Percentiles rank a stretch among this genome's conserved stretches.
Evolutionary conservation across 2,888 invertebrate genomes (phyloP).

Genomic region (Nomada fucata): DNA sequence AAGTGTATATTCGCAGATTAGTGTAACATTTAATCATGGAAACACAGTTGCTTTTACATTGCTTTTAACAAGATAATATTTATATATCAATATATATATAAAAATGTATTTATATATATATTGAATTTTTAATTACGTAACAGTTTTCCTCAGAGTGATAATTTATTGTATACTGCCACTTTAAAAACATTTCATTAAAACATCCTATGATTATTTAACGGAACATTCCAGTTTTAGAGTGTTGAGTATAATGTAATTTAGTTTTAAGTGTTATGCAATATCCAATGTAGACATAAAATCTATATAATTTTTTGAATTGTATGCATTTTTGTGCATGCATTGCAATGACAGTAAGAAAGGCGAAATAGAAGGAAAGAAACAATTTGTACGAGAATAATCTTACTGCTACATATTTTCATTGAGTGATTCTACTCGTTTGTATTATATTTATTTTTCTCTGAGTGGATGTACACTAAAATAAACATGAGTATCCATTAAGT

Average conservation of each 20-base stretch:
- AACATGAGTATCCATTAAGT: constrained; percentile 21
- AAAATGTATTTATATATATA: constrained; percentile 11
- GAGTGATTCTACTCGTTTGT: constrained; percentile 5
- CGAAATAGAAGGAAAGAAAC: not conserved
- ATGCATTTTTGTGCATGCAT: constrained; percentile 13
- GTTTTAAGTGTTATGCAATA: constrained; percentile 36
- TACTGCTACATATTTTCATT: constrained; percentile 10
- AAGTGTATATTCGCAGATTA: constrained; percentile 43
- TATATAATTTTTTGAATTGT: constrained; percentile 22
- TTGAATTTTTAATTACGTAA: constrained; percentile 35
- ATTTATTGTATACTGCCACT: constrained; percentile 64
- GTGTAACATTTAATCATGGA: constrained; percentile 26
- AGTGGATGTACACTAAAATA: constrained; percentile 5
- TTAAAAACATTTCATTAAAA: constrained; percentile 42
- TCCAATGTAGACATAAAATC: constrained; percentile 39
- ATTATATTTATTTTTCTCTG: constrained; percentile 37
- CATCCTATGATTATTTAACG: constrained; percentile 55
- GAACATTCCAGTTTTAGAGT: constrained; percentile 64
- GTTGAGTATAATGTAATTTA: constrained; percentile 47
- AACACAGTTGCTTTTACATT: constrained; percentile 52
- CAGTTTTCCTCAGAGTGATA: constrained; percentile 47
- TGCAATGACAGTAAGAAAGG: constrained; percentile 1
- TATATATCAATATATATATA: constrained; percentile 39
- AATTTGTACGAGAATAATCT: constrained; percentile 41
- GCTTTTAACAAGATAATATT: constrained; percentile 41